phyloP scores from a whole-genome alignment of 2,797 vertebrate species.

The Poliocrania exsul region DNA sequence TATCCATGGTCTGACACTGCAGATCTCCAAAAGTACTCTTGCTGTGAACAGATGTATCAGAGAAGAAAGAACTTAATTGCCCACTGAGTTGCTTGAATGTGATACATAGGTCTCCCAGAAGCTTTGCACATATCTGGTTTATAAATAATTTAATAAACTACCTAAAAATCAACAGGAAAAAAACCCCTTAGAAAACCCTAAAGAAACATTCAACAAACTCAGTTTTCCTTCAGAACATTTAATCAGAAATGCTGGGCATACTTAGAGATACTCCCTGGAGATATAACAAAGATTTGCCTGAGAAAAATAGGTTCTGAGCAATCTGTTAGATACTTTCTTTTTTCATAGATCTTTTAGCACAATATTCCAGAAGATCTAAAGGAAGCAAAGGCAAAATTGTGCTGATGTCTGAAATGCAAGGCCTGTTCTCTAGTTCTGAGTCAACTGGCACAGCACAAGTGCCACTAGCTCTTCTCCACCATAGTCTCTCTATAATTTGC shows the following conservation, averaged over 20 bases:
- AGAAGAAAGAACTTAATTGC: not conserved
- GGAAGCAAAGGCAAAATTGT: not conserved
- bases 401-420: not conserved
- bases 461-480: not conserved
- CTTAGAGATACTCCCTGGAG: not conserved
- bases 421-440: not conserved
- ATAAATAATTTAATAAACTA: conserved; percentile 6
- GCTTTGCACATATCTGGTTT: not conserved
- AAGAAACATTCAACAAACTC: not conserved
- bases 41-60: not conserved
- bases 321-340: not conserved
- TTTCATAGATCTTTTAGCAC: not conserved
- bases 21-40: not conserved
- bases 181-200: not conserved
- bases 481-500: not conserved
- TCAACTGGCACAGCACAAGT: not conserved
- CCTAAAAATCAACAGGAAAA: not conserved
- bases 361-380: not conserved
- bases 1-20: not conserved
- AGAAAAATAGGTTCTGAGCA: not conserved
- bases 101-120: not conserved
- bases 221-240: not conserved
- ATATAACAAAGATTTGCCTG: not conserved
- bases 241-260: not conserved
- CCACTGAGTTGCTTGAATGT: not conserved